phyloP scores from a whole-genome alignment of 2,888 invertebrate genomes.

The Lutraria lutraria region DNA sequence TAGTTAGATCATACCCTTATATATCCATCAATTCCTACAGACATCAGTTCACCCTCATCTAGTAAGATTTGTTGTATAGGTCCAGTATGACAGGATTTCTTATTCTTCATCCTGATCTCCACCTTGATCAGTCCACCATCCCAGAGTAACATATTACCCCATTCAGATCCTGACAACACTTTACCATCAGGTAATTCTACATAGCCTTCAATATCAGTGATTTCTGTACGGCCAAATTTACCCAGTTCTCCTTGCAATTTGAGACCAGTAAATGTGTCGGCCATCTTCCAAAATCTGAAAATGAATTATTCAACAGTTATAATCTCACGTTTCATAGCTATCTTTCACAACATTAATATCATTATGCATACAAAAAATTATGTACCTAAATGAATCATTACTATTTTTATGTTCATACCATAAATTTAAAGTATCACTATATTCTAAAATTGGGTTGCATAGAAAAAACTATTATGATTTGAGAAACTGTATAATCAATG shows the following conservation, averaged over 20 bases:
- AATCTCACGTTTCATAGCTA: background rate
- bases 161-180: conserved; percentile 95
- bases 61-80: conserved; percentile 91
- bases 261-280: conserved; percentile 95
- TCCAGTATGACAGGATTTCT: conserved; percentile 91
- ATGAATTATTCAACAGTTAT: conserved; percentile 25
- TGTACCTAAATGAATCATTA: background rate
- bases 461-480: background rate
- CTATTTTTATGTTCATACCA: background rate
- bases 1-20: conserved; percentile 82
- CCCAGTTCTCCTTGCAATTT: conserved; percentile 96
- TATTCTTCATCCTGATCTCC: conserved; percentile 87
- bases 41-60: conserved; percentile 88
- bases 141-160: conserved; percentile 97
- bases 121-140: conserved; percentile 95
- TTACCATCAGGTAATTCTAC: conserved; percentile 96
- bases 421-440: background rate
- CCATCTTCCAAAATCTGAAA: conserved; percentile 97
- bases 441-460: too few relatives aligned
- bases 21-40: conserved; percentile 88
- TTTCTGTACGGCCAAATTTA: conserved; percentile 96
- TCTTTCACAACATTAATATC: background rate
- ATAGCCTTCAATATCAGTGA: conserved; percentile 94
- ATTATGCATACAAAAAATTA: background rate
- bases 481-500: background rate